A percentile compares a stretch with the other conserved stretches of the same genome.
Conservation (phyloP, 2,888 invertebrate genomes). For the Cyaniris semiargus region DNA sequence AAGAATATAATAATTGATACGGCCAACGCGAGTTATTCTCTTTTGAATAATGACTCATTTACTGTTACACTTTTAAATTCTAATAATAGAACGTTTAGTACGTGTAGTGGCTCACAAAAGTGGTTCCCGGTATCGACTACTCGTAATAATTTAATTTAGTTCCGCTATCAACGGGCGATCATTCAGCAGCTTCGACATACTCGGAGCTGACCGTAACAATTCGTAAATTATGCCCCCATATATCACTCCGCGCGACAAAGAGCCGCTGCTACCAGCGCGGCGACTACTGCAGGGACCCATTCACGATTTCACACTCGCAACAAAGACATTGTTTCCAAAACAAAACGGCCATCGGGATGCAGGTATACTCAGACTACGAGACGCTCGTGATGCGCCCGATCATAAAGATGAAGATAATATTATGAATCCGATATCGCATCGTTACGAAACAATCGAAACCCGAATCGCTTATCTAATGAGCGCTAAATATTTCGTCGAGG, state of each 20-base stretch:
- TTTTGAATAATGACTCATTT: neutral
- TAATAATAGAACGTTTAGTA: constrained; percentile 3
- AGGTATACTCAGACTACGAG: neutral
- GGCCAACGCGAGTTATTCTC: neutral
- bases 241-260: constrained; percentile 78
- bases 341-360: constrained; percentile 69
- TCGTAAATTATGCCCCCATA: constrained; percentile 74
- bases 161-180: constrained; percentile 77
- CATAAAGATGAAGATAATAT: constrained; percentile 17
- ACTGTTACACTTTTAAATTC: neutral
- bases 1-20: neutral
- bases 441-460: constrained; percentile 70
- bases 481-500: constrained; percentile 79
- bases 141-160: constrained; percentile 79
- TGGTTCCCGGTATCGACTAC: constrained; percentile 53
- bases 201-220: constrained; percentile 69
- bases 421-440: constrained; percentile 59
- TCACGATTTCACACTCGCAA: constrained; percentile 57
- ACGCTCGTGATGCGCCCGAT: constrained; percentile 39
- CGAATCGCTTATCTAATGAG: constrained; percentile 79
- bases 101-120: constrained; percentile 33
- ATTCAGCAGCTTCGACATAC: constrained; percentile 69
- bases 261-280: constrained; percentile 62
- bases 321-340: constrained; percentile 77
- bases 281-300: constrained; percentile 68